Evolutionary conservation across 1,140 invertebrate genomes (phyloP), one percentile per base, ranked within the genome.

Genomic region (Bombus pyrosoma): DNA sequence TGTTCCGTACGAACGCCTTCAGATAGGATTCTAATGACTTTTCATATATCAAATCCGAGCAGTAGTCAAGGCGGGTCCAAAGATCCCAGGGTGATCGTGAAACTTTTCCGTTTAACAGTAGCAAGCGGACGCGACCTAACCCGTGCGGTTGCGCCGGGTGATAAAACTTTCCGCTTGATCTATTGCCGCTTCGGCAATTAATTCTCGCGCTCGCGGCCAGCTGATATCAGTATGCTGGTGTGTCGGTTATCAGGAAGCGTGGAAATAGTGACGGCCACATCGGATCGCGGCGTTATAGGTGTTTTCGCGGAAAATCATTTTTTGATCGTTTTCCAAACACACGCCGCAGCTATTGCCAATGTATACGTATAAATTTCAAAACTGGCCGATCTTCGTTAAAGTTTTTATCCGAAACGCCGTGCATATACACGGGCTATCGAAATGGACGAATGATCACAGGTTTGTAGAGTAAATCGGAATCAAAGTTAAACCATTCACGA

Each of bases 91-190:
- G 22, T 34, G 71, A 62, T 15, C 59, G 28, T 9, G 80, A 59
- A 77, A 86, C 53, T 86, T 86, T 86, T 83, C 77, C 83, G 73
- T 84, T 43, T 59, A 53, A 57, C 32, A 37, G 57, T 64, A 9
- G 28, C 39, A 62, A 62, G 53, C 4, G 69, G 22, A 28, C 41
- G 47, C 47, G 69, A 43, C 69, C 72, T 57, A 83, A 66, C 72
- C 77, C 41, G 80, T 34, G 66, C 73, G 79, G 71, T 80, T n/a
- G 79, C 34, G 71, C 28, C 15, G 68, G 43, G 13, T 57, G 85
- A 86, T 86, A 83, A 86, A 86, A 86, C 85, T 86, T 86, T 86
- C 72, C 80, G 71, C 85, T 76, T 82, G 72, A 86, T 86, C 81
- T 83, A 86, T 86, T 75, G 81, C 85, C 62, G 85, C 73, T 77